Evolutionary conservation across 2,113 vertebrate species (phyloP), one percentile per base, ranked within the genome.

Genomic region (Pteronura brasiliensis): DNA sequence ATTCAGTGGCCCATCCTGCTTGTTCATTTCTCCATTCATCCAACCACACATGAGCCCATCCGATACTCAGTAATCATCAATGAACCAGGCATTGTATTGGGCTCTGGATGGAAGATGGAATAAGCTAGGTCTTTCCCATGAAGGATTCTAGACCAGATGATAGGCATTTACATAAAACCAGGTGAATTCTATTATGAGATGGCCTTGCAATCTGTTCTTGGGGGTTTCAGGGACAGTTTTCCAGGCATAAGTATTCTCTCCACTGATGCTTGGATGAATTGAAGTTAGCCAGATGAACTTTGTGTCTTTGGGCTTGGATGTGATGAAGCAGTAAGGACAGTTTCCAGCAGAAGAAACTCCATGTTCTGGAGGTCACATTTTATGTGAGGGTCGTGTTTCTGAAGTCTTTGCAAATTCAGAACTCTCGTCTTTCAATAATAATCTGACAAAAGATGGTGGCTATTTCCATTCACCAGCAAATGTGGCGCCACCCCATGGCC

Each of bases 401-500:
- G 11, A 92, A 57, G 11, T 90, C 61, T n/a, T 79, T 92, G 23
- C 20, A 77, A 55, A 85, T 84, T 93, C 63, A 59, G 21, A 90
- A 77, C 4, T 44, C 47, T 65, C 2, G 21, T 61, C 72, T 81
- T 61, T 93, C 44, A 81, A 83, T 84, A 96, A 49, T 63, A 61
- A 84, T 69, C 47, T 79, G 13, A 81, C 42, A 12, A 76, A 95
- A 90, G 7, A 52, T 52, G 67, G 44, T 89, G 72, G 92, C 3
- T 92, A 25, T 76, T 95, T 96, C 69, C 18, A 11, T 96, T 96
- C 81, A 85, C 47, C 36, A 97, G 85, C 90, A 94, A 85, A 85
- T 72, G 44, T 72, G 88, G 94, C 20, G 63, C 97, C 96, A 96
- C 96, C 95, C 83, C 93, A 95, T 97, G 97, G 96, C 47, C 65